Evolutionary conservation across 1,140 invertebrate species (phyloP).

Genomic region (Drosophila cardini): DNA sequence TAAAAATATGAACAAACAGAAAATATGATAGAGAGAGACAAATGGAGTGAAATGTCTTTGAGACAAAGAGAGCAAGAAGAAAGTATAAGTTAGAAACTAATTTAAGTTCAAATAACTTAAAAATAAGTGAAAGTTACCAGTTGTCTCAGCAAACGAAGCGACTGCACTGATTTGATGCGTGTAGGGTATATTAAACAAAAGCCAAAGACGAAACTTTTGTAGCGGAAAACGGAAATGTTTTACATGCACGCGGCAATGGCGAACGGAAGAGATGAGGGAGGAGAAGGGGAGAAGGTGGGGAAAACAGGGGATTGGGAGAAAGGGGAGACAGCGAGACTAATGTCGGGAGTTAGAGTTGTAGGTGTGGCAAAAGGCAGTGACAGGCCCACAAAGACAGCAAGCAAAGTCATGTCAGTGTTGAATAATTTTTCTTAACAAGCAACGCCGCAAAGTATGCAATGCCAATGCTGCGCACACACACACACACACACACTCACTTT

Average conservation of each 20-base stretch:
- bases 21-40: too few relatives aligned
- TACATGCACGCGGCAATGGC: conserved; percentile 65
- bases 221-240: conserved; percentile 82
- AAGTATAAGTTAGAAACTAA: neutral
- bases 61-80: neutral
- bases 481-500: neutral
- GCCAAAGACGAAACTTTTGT: conserved; percentile 73
- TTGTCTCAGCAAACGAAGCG: neutral
- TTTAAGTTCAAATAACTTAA: neutral
- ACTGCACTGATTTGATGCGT: conserved; percentile 14
- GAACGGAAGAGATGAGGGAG: conserved; percentile 14
- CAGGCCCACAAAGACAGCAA: conserved; percentile 31
- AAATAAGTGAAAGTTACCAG: conserved; percentile 1
- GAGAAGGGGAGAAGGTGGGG: neutral
- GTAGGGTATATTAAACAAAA: conserved; percentile 59
- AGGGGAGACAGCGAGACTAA: neutral
- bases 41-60: too few relatives aligned
- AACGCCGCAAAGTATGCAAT: conserved; percentile 58
- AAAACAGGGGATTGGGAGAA: neutral
- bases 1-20: neutral
- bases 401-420: conserved; percentile 40
- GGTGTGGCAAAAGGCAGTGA: conserved; percentile 27
- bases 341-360: conserved; percentile 2
- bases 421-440: conserved; percentile 50
- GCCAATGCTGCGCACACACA: conserved; percentile 38